These are phyloP conservation scores for Semotilus atromaculatus DNA, from an alignment of 2,797 vertebrate species.

Conservation along the genomic window DNA sequence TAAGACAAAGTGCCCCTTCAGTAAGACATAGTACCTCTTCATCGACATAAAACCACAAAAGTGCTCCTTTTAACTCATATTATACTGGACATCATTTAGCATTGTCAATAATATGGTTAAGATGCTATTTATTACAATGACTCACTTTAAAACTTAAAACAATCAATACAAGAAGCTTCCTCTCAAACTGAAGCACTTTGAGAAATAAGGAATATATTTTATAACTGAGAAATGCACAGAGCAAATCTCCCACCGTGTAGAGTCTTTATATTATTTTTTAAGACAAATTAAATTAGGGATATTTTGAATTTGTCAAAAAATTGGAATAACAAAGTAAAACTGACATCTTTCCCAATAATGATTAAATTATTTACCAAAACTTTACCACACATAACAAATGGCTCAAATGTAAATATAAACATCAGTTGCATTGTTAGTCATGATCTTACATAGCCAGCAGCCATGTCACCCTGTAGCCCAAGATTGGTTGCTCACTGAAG, in stretches of 20 bases:
- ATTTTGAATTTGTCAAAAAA: neutral
- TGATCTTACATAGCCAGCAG: neutral
- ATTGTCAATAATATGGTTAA: slow-evolving; percentile 2
- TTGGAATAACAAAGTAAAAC: neutral
- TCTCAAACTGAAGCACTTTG: neutral
- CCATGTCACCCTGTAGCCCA: too few relatives aligned
- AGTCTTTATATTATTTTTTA: neutral
- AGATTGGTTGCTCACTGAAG: too few relatives aligned
- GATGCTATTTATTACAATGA: neutral
- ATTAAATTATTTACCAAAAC: neutral
- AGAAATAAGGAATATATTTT: slow-evolving; percentile 17
- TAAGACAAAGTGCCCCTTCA: neutral
- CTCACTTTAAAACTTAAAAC: slow-evolving; percentile 10
- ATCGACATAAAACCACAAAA: slow-evolving; percentile 18
- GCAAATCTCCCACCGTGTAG: neutral
- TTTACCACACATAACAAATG: neutral
- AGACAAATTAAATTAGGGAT: neutral
- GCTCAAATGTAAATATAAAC: neutral
- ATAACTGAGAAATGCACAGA: neutral
- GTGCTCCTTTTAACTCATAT: slow-evolving; percentile 9
- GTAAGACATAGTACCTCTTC: neutral
- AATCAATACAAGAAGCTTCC: slow-evolving; percentile 1
- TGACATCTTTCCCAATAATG: neutral
- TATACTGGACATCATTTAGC: slow-evolving; percentile 22
- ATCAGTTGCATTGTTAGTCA: neutral